These are phyloP conservation scores for Allygus modestus DNA, from an alignment of 2,888 invertebrate species.

Conservation along the genomic window DNA sequence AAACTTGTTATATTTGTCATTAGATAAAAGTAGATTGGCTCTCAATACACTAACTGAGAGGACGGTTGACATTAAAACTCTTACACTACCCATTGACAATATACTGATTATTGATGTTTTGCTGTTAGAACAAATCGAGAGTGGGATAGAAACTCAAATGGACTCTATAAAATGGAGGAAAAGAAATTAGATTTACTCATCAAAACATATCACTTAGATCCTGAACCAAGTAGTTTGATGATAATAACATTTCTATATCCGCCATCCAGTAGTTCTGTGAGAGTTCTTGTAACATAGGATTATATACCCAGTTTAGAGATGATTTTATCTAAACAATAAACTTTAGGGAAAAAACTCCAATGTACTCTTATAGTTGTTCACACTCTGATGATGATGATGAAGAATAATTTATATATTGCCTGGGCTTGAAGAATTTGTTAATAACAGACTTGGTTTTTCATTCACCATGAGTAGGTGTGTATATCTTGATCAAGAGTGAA, in stretches of 20 bases:
- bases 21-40: not conserved
- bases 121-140: not conserved
- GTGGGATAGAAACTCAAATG: not conserved
- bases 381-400: not conserved
- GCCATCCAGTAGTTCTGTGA: not conserved
- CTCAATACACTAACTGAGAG: not conserved
- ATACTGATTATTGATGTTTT: not conserved
- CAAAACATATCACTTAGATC: not conserved
- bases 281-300: not conserved
- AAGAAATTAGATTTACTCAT: not conserved
- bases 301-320: not conserved
- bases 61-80: not conserved
- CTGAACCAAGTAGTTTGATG: slow-evolving; percentile 4
- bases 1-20: not conserved
- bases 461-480: not conserved
- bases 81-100: not conserved
- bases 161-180: not conserved
- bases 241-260: not conserved
- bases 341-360: not conserved
- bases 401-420: not conserved
- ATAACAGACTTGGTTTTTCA: not conserved
- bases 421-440: not conserved
- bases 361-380: not conserved
- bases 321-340: not conserved
- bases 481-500: not conserved